These are phyloP conservation scores for Liposcelis brunnea DNA, from an alignment of 2,888 invertebrate genomes.

Conservation along the genomic window DNA sequence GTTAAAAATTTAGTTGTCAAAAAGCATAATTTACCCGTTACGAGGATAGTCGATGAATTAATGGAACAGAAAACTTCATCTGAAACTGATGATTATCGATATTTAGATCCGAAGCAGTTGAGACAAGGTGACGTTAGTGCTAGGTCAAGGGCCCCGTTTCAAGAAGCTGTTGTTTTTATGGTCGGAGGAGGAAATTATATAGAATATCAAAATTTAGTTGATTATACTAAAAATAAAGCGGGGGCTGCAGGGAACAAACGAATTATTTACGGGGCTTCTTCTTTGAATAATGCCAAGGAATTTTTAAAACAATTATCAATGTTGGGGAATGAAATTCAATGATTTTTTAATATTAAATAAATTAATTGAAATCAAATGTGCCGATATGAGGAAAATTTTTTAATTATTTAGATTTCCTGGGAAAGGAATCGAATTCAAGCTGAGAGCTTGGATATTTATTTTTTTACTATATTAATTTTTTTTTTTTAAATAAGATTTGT, in stretches of 20 bases:
- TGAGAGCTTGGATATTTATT: no score
- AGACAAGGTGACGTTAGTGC: constrained; percentile 48
- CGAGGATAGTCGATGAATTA: constrained; percentile 76
- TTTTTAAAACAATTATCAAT: constrained; percentile 83
- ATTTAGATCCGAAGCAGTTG: constrained; percentile 89
- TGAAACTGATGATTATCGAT: constrained; percentile 71
- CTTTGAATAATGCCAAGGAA: constrained; percentile 82
- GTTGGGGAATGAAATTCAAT: constrained; percentile 48
- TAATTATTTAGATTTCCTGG: no score
- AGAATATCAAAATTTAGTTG: constrained; percentile 95
- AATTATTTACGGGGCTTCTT: constrained; percentile 90
- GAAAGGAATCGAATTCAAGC: no score
- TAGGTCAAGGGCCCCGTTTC: constrained; percentile 46
- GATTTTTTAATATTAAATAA: not conserved
- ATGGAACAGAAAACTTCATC: constrained; percentile 64
- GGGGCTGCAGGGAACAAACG: constrained; percentile 43
- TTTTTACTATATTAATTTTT: no score
- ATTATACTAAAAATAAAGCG: constrained; percentile 77
- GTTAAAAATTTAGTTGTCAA: constrained; percentile 98
- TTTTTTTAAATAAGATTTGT: no score
- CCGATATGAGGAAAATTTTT: no score
- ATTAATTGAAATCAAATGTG: not conserved
- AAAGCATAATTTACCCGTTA: constrained; percentile 89
- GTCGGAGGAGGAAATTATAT: constrained; percentile 96
- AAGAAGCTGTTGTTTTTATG: constrained; percentile 77